These are phyloP conservation scores for Ctenopoma kingsleyae DNA, from an alignment of 2,797 vertebrate genomes.

Conservation along the genomic window DNA sequence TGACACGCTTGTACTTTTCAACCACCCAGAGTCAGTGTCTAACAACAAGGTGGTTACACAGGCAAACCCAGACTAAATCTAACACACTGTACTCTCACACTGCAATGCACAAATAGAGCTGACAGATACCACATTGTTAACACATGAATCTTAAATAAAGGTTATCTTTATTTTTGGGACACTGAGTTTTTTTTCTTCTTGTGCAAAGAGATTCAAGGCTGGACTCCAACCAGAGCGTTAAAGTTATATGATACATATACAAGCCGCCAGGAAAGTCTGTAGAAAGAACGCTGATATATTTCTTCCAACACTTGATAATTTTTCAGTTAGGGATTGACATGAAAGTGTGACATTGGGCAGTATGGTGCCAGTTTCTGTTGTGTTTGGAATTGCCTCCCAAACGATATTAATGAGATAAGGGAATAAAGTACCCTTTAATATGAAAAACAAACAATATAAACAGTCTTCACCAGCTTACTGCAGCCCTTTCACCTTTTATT, in stretches of 20 bases:
- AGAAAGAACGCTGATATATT: constrained; percentile 40
- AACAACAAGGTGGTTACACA: constrained; percentile 18
- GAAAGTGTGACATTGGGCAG: neutral
- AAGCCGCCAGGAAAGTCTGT: constrained; percentile 3
- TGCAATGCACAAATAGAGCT: neutral
- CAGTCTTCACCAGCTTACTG: neutral
- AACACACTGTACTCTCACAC: neutral
- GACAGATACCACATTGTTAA: neutral
- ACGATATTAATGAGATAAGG: neutral
- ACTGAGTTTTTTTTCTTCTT: constrained; percentile 5
- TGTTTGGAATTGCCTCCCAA: constrained; percentile 4
- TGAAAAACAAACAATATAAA: neutral
- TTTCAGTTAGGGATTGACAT: neutral
- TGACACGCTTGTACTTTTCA: constrained; percentile 63
- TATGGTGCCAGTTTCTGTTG: neutral
- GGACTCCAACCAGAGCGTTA: constrained; percentile 3
- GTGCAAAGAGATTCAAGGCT: constrained; percentile 4
- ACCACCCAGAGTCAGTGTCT: constrained; percentile 35
- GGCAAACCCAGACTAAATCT: constrained; percentile 13
- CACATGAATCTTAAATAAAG: constrained; percentile 23
- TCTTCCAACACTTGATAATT: constrained; percentile 11
- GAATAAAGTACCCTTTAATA: neutral
- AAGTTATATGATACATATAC: constrained; percentile 19
- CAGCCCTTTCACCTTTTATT: neutral
- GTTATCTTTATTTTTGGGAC: neutral